Evolutionary conservation across 2,797 vertebrate species (phyloP), one percentile per base, ranked within the genome.

Genomic region (Epinephelus coioides): DNA sequence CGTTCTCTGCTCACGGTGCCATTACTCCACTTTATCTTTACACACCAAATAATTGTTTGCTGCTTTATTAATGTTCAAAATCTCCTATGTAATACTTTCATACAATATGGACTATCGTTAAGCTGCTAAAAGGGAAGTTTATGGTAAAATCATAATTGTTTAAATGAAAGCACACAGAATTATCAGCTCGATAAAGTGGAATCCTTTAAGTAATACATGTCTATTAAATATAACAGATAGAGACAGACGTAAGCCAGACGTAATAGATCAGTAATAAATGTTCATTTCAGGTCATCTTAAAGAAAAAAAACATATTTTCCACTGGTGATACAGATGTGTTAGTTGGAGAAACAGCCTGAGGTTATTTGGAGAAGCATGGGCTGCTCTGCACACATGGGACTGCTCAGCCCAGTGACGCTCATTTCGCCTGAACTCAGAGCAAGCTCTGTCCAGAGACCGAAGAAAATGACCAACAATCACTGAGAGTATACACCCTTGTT

Each of bases 321-420:
- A 66, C 76, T 81, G 19, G 49, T 75, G 78, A 76, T 83, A 47
- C 75, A 79, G 69, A 91, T 87, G 88, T 78, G 79, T 77, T 82
- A 74, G 63, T 66, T 59, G 76, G 74, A 34, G 76, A 72, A 74
- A 65, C 69, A 64, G 86, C 84, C 83, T 27, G 43, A 59, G 67
- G 86, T 83, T 89, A 86, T 89, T 90, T 76, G 51, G 79, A 87
- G 79, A 82, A 76, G 76, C 85, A 86, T 79, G 71, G 83, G 85
- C 62, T 89, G 84, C 62, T 89, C 25, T 50, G 81, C 88, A 92
- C 90, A 93, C 83, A 92, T 85, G 89, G 84, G 81, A 86, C 78
- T 72, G 82, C 65, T 91, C 89, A 91, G 71, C 65, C 47, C 72
- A 40, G 65, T 63, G 64, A 85, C 21, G 75, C 63, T 86, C 62